Percentiles rank a stretch among this genome's conserved stretches.
Conservation (phyloP, 2,797 vertebrate genomes). For the Salmo trutta region DNA sequence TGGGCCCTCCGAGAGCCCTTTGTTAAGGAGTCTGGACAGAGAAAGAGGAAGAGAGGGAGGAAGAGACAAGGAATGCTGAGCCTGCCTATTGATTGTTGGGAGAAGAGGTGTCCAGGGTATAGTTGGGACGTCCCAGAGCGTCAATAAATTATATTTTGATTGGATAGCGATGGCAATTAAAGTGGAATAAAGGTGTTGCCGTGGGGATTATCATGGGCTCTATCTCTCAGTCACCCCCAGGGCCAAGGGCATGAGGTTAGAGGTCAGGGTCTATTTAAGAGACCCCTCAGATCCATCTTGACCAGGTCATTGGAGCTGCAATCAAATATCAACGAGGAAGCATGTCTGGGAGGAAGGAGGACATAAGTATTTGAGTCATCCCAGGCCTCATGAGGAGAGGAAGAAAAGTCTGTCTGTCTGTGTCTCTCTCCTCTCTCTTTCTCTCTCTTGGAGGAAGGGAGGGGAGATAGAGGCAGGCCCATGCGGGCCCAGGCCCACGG, state of each 20-base stretch:
- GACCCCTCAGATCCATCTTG: conserved; percentile 8
- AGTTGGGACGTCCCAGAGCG: conserved; percentile 44
- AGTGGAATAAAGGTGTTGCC: conserved; percentile 35
- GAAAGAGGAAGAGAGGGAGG: neutral
- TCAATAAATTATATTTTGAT: conserved; percentile 57
- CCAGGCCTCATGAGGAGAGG: neutral
- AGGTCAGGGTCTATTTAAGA: conserved; percentile 26
- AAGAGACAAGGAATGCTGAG: conserved; percentile 29
- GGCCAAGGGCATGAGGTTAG: conserved; percentile 33
- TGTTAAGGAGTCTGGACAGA: conserved; percentile 69
- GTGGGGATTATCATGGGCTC: conserved; percentile 37
- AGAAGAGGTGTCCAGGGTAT: conserved; percentile 29
- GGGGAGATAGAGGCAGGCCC: conserved; percentile 8
- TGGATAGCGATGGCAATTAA: conserved; percentile 56
- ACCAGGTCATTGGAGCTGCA: conserved; percentile 22
- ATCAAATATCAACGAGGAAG: conserved; percentile 15
- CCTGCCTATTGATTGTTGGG: conserved; percentile 58
- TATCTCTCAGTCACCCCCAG: conserved; percentile 14
- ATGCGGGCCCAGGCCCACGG: conserved; percentile 8
- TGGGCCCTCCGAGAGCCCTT: conserved; percentile 78
- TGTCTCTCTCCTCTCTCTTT: conserved; percentile 20
- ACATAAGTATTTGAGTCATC: conserved; percentile 1
- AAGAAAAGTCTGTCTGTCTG: neutral
- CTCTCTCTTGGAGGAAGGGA: neutral
- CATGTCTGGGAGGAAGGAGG: neutral